phyloP scores from a whole-genome alignment of 2,797 vertebrate species.

The Xiphophorus birchmanni region DNA sequence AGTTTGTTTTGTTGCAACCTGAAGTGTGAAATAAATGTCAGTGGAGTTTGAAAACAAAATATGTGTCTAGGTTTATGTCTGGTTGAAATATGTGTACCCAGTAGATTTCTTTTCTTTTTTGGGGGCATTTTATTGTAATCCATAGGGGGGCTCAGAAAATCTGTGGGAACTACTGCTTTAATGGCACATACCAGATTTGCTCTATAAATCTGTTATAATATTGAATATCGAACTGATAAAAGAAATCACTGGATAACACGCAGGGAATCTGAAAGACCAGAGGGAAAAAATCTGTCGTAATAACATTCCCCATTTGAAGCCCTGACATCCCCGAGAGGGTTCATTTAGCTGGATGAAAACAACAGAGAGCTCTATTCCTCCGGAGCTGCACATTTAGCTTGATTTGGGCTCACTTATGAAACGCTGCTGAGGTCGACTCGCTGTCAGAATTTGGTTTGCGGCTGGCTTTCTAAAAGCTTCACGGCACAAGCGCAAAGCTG shows the following conservation, averaged over 20 bases:
- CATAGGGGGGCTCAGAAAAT: too few relatives aligned
- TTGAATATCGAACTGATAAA: slow-evolving; percentile 49
- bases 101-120: too few relatives aligned
- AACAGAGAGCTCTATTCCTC: slow-evolving; percentile 39
- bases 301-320: slow-evolving; percentile 53
- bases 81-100: too few relatives aligned
- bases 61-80: too few relatives aligned
- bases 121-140: too few relatives aligned
- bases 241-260: slow-evolving; percentile 64
- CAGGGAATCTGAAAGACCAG: slow-evolving; percentile 50
- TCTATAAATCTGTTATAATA: slow-evolving; percentile 14
- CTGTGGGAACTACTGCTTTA: background rate
- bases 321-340: slow-evolving; percentile 63
- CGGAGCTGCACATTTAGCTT: slow-evolving; percentile 36
- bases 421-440: background rate
- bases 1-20: too few relatives aligned
- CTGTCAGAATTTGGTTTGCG: slow-evolving; percentile 1
- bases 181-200: slow-evolving; percentile 15
- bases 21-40: too few relatives aligned
- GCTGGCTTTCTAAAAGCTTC: background rate
- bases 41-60: too few relatives aligned
- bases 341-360: slow-evolving; percentile 63
- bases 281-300: slow-evolving; percentile 46
- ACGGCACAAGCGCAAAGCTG: background rate
- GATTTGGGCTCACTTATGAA: slow-evolving; percentile 25